Percentiles rank a stretch among this genome's conserved stretches.
Conservation (phyloP, 2,888 invertebrate species). For the Hypomecis atomaria region DNA sequence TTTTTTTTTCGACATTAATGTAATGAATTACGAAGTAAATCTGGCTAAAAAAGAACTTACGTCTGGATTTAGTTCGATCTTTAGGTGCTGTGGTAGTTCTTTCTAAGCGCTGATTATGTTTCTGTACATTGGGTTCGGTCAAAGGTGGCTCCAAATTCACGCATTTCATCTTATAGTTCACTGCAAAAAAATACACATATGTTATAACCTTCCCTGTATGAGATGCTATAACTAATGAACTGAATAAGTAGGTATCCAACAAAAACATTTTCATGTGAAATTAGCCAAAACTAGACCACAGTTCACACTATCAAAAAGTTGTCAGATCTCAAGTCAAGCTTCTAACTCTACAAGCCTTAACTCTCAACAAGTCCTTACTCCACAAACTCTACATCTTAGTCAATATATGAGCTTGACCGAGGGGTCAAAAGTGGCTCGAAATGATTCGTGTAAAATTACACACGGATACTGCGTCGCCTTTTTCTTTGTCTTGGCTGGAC, state of each 20-base stretch:
- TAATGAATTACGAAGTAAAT: neutral
- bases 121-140: conserved; percentile 81
- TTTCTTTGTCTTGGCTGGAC: no score
- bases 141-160: conserved; percentile 77
- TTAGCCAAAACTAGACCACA: no score
- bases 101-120: conserved; percentile 81
- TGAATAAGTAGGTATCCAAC: neutral
- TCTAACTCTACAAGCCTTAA: no score
- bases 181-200: conserved; percentile 50
- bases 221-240: neutral
- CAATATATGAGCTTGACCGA: no score
- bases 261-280: no score
- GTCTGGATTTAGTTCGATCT: conserved; percentile 77
- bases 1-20: neutral
- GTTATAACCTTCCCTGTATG: neutral
- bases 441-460: no score
- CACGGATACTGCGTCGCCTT: no score
- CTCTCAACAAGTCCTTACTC: no score
- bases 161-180: conserved; percentile 79
- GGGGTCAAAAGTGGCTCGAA: no score
- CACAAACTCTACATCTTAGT: no score
- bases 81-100: conserved; percentile 69
- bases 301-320: no score
- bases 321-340: no score
- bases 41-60: conserved; percentile 56